Evolutionary conservation across 2,113 vertebrate genomes (phyloP), one percentile per base, ranked within the genome.

Genomic region (Trogon melanurus): DNA sequence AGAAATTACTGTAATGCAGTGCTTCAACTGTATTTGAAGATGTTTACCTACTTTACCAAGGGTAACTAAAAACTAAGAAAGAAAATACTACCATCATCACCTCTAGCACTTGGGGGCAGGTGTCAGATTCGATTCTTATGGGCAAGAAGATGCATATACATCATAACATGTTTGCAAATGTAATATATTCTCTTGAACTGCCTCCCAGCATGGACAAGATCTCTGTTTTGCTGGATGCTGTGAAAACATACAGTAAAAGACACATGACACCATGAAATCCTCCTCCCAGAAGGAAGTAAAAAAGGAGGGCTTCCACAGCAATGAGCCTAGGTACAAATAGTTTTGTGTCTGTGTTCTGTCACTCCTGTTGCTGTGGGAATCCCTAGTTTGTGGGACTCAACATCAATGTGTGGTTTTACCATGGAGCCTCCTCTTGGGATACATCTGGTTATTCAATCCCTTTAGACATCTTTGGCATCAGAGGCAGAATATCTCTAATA

Each of bases 11-110:
- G 61, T 41, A 53, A 72, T 69, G 61, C 61, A 51, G 58, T 72
- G 48, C 80, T 76, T 45, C 80, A 82, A 38, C 32, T 65, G 57
- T 69, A 93, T 94, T 85, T 92, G 62, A 89, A 89, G 81, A 27
- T 92, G 54, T 93, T 94, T 95, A 79, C 45, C 66, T 75, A 71
- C 80, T 72, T 85, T 50, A 58, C 38, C 14, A 60, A 34, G 57
- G 84, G 56, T 79, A 92, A 91, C 51, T 64, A 91, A 88, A 71
- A 93, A 71, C 45, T 41, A 70, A 53, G 45, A 41, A 72, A 79
- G 74, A 91, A 93, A 93, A 85, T 79, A 57, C 57, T 87, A 14
- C 38, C 69, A 66, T 72, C 62, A 75, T 67, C 81, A 82, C 62
- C 53, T 65, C 45, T 66, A 93, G 79, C 85, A 45, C 32, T 29